Evolutionary conservation across 2,797 vertebrate genomes (phyloP).

Genomic region (Rhodeus uyekii): DNA sequence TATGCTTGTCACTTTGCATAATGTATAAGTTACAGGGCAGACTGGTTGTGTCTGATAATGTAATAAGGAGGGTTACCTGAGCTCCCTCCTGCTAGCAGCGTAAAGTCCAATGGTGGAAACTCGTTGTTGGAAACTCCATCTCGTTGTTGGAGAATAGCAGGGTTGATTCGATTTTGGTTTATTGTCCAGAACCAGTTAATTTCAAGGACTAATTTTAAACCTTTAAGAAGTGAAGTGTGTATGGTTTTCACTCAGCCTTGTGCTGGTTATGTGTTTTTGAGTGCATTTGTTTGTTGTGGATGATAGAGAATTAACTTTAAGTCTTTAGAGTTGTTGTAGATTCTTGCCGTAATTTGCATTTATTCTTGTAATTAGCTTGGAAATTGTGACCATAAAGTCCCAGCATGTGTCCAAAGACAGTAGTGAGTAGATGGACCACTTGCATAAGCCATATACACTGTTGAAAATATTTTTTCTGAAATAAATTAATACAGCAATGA

Average conservation of each 20-base stretch:
- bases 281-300: neutral
- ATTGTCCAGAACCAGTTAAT: conserved; percentile 34
- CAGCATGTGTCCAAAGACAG: neutral
- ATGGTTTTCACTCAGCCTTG: conserved; percentile 7
- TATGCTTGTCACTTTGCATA: conserved; percentile 61
- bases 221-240: conserved; percentile 10
- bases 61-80: conserved; percentile 50
- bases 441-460: neutral
- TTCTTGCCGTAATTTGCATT: neutral
- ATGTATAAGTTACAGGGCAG: conserved; percentile 55
- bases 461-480: neutral
- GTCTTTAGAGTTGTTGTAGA: neutral
- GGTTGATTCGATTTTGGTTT: conserved; percentile 48
- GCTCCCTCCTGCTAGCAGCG: neutral
- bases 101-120: conserved; percentile 33
- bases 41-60: conserved; percentile 44
- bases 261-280: neutral
- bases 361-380: neutral
- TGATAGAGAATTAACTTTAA: neutral
- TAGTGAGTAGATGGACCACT: neutral
- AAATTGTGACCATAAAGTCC: neutral
- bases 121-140: conserved; percentile 6
- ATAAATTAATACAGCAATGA: neutral
- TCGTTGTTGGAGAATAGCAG: conserved; percentile 4
- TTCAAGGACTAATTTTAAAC: conserved; percentile 41